phyloP scores from a whole-genome alignment of 37 sponge, comb jelly and placozoan genomes.

The Axinella damicornis region DNA sequence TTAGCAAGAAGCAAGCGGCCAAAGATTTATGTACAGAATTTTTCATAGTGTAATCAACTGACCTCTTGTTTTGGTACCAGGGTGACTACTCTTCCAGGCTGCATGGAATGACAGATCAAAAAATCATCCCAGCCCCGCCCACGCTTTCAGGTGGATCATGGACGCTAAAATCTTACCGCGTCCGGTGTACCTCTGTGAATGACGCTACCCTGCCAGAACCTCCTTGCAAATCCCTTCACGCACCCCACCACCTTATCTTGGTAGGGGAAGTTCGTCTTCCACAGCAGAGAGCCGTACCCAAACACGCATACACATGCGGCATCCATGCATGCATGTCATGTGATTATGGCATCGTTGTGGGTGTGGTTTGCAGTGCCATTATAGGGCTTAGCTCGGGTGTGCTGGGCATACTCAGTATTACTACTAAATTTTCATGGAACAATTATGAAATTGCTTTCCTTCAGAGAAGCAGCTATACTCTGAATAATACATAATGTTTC shows the following conservation, averaged over 20 bases:
- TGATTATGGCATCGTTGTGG: no score
- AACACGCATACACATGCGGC: constrained; percentile 82
- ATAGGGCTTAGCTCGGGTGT: no score
- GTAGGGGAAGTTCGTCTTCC: constrained; percentile 83
- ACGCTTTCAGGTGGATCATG: not conserved
- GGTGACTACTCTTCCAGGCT: constrained; percentile 94
- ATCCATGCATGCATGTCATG: no score
- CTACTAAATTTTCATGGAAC: no score
- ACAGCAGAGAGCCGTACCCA: constrained; percentile 90
- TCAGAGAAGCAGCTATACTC: no score
- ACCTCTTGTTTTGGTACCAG: constrained; percentile 62
- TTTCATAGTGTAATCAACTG: no score
- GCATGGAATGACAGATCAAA: not conserved
- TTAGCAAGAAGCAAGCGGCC: no score
- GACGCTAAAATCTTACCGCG: constrained; percentile 45
- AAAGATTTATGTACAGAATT: no score
- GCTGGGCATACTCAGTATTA: no score
- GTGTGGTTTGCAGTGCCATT: no score
- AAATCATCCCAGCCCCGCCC: not conserved
- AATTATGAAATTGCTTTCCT: no score
- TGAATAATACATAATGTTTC: no score
- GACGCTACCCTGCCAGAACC: constrained; percentile 91
- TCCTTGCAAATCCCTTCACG: constrained; percentile 74
- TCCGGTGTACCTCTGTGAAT: constrained; percentile 87
- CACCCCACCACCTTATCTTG: constrained; percentile 51